Evolutionary conservation across 2,113 vertebrate genomes (phyloP), one percentile per base, ranked within the genome.

Genomic region (Melanerpes formicivorus): DNA sequence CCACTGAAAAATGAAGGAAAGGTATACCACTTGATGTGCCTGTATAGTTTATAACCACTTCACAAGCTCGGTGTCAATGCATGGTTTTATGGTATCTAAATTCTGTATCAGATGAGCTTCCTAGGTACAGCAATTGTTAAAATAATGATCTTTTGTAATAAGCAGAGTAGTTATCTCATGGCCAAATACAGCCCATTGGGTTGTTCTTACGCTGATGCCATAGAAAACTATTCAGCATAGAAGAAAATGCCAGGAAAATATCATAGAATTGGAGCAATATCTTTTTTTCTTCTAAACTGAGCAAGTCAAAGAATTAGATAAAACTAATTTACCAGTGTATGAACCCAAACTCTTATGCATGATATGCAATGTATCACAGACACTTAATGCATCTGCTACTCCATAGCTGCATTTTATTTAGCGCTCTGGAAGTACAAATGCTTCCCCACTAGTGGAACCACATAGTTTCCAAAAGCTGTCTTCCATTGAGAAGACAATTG

Each of bases 401-500:
- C 83, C 71, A 15, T 93, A 93, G 93, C 64, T 91, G 74, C 83
- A 81, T 93, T 94, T 93, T 93, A 95, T 96, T 94, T 93, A 96
- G 95, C 32, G 1, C 63, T 90, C 71, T 87, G 93, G 93, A 97
- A 97, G 66, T 81, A 89, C 84, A 97, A 97, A 97, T 89, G 95
- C 90, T 97, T 96, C 96, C 95, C 90, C 90, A 60, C 95, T 84
- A 59, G 91, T 96, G 93, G 93, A 97, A 96, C 93, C 93, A 96
- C 96, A 90, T 88, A 97, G 97, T 96, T 97, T 97, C 96, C 93
- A 97, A 97, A 97, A 97, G 97, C 97, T 97, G 95, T 97, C 98
- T 97, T 97, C 97, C 97, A 96, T 96, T 97, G 96, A 98, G 97
- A 97, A 97, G 96, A 97, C 97, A 97, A 98, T 98, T 98, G 98